Percentiles rank a stretch among this genome's conserved stretches.
Evolutionary conservation across 2,113 vertebrate species (phyloP).

Genomic region (Lepus europaeus): DNA sequence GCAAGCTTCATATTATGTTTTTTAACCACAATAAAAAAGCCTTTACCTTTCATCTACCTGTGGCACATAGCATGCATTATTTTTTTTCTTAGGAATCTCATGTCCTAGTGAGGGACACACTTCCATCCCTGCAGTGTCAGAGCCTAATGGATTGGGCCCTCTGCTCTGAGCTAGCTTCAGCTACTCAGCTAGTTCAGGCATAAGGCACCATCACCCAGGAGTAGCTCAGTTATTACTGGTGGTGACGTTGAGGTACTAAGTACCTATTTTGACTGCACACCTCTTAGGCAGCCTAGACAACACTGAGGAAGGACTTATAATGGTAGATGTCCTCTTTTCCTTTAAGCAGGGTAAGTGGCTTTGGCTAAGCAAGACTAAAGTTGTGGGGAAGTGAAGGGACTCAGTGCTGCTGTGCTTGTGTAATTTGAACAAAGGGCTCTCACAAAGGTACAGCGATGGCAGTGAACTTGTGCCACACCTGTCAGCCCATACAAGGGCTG

Average conservation of each 20-base stretch:
- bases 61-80: background rate
- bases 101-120: background rate
- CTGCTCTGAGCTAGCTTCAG: background rate
- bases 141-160: background rate
- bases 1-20: background rate
- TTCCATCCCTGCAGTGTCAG: background rate
- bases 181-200: background rate
- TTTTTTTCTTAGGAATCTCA: slow-evolving; percentile 43
- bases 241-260: background rate
- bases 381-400: background rate
- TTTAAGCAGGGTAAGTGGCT: background rate
- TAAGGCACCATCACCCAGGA: slow-evolving; percentile 17
- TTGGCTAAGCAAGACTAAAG: background rate
- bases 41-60: background rate
- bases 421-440: background rate
- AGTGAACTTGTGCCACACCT: background rate
- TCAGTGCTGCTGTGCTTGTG: background rate
- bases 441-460: background rate
- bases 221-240: slow-evolving; percentile 17
- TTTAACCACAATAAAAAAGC: background rate
- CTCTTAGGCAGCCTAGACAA: background rate
- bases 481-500: background rate
- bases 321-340: background rate
- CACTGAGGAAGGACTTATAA: background rate
- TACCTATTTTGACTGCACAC: slow-evolving; percentile 31